Percentiles rank a stretch among this genome's conserved stretches.
These are phyloP conservation scores for Agrilus planipennis DNA, from an alignment of 1,140 invertebrate species.

Conservation along the genomic window DNA sequence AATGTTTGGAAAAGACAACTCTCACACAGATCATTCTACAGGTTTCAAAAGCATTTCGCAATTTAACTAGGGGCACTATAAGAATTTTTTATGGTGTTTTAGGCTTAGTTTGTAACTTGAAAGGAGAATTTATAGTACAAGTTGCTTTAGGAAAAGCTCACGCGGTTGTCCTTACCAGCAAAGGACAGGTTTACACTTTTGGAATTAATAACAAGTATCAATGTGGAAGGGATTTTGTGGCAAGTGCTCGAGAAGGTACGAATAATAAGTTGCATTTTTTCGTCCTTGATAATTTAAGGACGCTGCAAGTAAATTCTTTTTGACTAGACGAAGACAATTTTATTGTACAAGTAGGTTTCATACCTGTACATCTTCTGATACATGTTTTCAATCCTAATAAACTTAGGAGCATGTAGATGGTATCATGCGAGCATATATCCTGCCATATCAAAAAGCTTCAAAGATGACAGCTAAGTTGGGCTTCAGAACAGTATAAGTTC, in stretches of 20 bases:
- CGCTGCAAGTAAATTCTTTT: too few relatives aligned
- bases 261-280: not conserved
- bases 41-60: slow-evolving; percentile 34
- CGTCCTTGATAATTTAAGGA: too few relatives aligned
- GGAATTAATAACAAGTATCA: slow-evolving; percentile 97
- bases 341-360: too few relatives aligned
- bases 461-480: too few relatives aligned
- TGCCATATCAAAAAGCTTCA: too few relatives aligned
- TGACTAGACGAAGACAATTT: too few relatives aligned
- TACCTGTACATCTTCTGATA: too few relatives aligned
- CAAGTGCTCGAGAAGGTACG: slow-evolving; percentile 48
- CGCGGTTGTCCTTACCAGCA: slow-evolving; percentile 72
- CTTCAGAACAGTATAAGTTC: too few relatives aligned
- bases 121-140: slow-evolving; percentile 68
- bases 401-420: too few relatives aligned
- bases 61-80: not conserved
- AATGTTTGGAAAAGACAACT: slow-evolving; percentile 92
- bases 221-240: slow-evolving; percentile 80
- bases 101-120: slow-evolving; percentile 58
- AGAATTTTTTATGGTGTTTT: slow-evolving; percentile 12
- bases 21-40: slow-evolving; percentile 67
- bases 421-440: too few relatives aligned
- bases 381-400: too few relatives aligned
- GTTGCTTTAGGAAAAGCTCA: slow-evolving; percentile 94
- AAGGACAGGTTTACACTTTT: slow-evolving; percentile 89